phyloP scores from a whole-genome alignment of 2,888 invertebrate genomes.

The Helleia helle region DNA sequence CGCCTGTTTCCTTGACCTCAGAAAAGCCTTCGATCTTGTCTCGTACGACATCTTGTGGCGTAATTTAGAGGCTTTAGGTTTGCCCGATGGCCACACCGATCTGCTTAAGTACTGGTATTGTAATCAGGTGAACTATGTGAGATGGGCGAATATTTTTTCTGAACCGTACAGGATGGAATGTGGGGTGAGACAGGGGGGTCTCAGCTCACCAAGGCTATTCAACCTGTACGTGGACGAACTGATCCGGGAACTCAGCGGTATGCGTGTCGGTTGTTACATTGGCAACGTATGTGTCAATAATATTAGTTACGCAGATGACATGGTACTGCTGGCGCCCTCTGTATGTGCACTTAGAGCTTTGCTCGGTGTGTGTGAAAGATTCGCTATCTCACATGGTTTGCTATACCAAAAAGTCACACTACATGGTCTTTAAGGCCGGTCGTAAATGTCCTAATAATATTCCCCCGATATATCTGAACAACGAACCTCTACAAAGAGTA shows the following conservation, averaged over 20 bases:
- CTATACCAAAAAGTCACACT: no score
- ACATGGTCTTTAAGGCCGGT: no score
- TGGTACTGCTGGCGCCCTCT: no score
- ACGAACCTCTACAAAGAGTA: no score
- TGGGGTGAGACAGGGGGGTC: background rate
- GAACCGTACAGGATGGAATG: background rate
- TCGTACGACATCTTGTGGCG: slow-evolving; percentile 6
- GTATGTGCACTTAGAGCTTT: no score
- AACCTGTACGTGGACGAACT: background rate
- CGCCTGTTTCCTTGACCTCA: slow-evolving; percentile 8
- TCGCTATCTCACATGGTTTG: background rate
- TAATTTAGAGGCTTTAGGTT: background rate
- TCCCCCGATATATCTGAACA: no score
- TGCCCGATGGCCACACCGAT: background rate
- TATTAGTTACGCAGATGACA: background rate
- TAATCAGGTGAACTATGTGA: background rate
- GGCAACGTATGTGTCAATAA: background rate
- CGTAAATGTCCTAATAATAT: no score
- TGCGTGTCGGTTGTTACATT: no score
- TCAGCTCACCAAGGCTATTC: no score
- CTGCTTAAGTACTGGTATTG: slow-evolving; percentile 2
- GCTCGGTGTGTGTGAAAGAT: no score
- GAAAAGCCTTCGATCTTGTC: slow-evolving; percentile 8
- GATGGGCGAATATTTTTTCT: background rate
- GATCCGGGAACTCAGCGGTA: background rate